These are phyloP conservation scores for Oscheius sp. DNA, from an alignment of 2,888 invertebrate genomes.

Conservation along the genomic window DNA sequence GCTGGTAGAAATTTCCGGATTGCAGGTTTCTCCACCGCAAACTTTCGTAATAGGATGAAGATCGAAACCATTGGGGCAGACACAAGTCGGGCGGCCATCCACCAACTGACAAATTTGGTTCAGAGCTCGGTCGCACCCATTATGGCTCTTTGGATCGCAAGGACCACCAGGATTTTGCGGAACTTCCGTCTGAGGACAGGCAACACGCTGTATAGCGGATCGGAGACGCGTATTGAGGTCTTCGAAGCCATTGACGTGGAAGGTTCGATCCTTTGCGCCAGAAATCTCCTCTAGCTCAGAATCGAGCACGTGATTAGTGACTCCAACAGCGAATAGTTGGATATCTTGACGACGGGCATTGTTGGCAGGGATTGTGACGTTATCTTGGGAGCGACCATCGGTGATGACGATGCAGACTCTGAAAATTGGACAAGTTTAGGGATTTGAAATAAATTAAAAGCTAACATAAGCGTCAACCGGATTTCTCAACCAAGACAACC, in stretches of 20 bases:
- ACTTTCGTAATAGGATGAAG: conserved; percentile 62
- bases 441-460: neutral
- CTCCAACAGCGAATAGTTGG: conserved; percentile 71
- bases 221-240: conserved; percentile 65
- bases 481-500: neutral
- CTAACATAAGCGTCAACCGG: neutral
- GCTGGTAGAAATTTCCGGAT: conserved; percentile 62
- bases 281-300: conserved; percentile 60
- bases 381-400: conserved; percentile 70
- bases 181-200: conserved; percentile 51
- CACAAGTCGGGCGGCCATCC: conserved; percentile 52
- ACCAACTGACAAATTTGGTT: conserved; percentile 60
- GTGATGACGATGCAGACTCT: conserved; percentile 71
- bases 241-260: conserved; percentile 66
- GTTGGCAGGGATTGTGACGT: conserved; percentile 67
- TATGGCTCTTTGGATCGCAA: conserved; percentile 59
- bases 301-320: conserved; percentile 66
- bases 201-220: conserved; percentile 62
- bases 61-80: conserved; percentile 64
- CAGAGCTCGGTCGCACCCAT: conserved; percentile 60
- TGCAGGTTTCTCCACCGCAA: conserved; percentile 66
- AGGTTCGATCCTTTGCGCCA: conserved; percentile 54
- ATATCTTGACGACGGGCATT: conserved; percentile 65
- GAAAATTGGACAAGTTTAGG: too few relatives aligned
- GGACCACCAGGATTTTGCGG: conserved; percentile 47